phyloP scores from a whole-genome alignment of 2,113 vertebrate species.

The Myodes glareolus region DNA sequence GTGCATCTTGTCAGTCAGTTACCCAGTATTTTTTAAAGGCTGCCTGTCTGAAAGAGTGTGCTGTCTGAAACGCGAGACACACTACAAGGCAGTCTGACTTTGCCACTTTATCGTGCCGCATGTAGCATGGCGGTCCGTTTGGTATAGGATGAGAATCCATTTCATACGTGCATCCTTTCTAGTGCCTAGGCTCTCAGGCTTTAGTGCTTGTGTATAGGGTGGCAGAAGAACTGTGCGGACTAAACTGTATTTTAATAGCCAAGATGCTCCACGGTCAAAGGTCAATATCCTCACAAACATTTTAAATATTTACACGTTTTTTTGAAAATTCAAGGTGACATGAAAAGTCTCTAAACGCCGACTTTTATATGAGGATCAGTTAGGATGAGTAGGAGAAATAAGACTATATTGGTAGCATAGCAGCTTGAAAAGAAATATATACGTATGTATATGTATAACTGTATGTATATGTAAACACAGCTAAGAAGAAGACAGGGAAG shows the following conservation, averaged over 20 bases:
- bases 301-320: conserved; percentile 25
- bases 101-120: background rate
- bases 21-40: background rate
- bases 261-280: background rate
- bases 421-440: background rate
- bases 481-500: background rate
- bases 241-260: background rate
- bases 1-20: background rate
- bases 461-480: background rate
- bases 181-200: no score
- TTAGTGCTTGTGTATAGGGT: no score
- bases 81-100: background rate
- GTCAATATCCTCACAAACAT: background rate
- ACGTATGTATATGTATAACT: background rate
- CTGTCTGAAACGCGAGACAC: background rate
- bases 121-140: background rate
- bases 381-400: background rate
- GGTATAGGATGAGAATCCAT: background rate
- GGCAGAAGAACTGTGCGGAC: background rate
- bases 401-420: background rate
- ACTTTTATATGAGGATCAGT: conserved; percentile 4
- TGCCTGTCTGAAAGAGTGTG: background rate
- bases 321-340: background rate
- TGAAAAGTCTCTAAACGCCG: background rate
- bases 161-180: conserved; percentile 1